Base-by-base conservation (phyloP, 2,113 vertebrate genomes). In the Nycticorax nycticorax region DNA sequence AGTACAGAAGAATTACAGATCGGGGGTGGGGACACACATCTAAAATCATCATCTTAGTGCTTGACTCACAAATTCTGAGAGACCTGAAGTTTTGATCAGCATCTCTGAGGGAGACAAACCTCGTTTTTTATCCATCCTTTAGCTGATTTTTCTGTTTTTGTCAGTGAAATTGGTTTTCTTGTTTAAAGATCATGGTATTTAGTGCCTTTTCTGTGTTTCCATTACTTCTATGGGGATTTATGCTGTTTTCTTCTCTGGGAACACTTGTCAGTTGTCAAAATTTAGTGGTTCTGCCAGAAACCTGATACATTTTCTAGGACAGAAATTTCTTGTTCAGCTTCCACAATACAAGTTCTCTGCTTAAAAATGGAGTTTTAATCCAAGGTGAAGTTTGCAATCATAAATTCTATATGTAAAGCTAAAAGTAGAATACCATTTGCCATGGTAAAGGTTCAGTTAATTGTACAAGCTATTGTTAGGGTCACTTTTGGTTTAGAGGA, bases 221-320 rank as follows among this genome's bases (percentile, higher is more conserved):
- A 12, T 92, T 76, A 24, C 80, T 91, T 71, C 52, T 57, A 19
- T 72, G 16, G 26, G 60, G 82, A 53, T 81, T 64, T 74, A 62
- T 62, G 18, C 47, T 74, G 5, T 62, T 87, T 91, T 93, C 27
- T 91, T 93, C 55, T 79, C n/a, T 79, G 37, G 63, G 17, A 82
- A 76, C 45, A n/a, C n/a, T 73, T 91, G 72, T n/a, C 55, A 80
- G 68, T 84, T 72, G 80, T 80, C 21, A 91, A 53, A 88, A 92
- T 83, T 88, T 63, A 62, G 28, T 71, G 32, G 9, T 89, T 93
- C 50, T 93, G 68, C n/a, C 83, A 95, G 72, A 93, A 93, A 86
- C 22, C 23, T 55, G 35, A 23, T 57, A 14, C 2, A 55, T 93
- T 86, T 93, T 89, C 28, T 90, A 79, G 56, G 39, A 80, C 33